Conservation (phyloP, 2,888 invertebrate genomes). For the Chrysina gloriosa region DNA sequence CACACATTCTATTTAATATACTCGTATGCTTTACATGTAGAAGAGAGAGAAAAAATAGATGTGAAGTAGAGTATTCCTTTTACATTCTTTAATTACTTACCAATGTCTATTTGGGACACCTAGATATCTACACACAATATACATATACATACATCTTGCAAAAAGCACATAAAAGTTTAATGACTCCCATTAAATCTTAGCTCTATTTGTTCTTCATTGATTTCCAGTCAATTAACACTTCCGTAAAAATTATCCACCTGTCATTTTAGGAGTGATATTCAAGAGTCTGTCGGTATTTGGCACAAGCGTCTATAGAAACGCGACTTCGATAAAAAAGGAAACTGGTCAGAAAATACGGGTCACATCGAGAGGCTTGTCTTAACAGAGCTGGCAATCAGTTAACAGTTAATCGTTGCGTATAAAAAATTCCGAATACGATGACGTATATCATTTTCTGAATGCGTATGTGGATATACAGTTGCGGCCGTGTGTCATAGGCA, state of each 20-base stretch:
- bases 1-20: too few species aligned
- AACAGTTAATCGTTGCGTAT: background rate
- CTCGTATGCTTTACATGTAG: too few species aligned
- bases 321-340: background rate
- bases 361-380: conserved; percentile 1
- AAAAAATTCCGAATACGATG: background rate
- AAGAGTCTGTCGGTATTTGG: background rate
- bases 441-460: background rate
- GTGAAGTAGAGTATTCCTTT: too few species aligned
- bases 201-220: background rate
- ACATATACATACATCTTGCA: background rate
- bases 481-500: too few species aligned
- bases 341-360: conserved; percentile 13
- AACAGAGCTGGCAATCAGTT: background rate
- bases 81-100: too few species aligned
- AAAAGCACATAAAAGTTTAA: background rate
- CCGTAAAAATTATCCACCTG: conserved; percentile 9
- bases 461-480: too few species aligned
- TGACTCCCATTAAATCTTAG: too few species aligned
- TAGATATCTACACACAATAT: too few species aligned
- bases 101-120: too few species aligned
- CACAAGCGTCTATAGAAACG: background rate
- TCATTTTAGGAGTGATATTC: background rate
- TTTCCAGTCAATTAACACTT: background rate
- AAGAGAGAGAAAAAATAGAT: too few species aligned